Conservation (phyloP, 2,797 vertebrate species). For the Gouania willdenowi region DNA sequence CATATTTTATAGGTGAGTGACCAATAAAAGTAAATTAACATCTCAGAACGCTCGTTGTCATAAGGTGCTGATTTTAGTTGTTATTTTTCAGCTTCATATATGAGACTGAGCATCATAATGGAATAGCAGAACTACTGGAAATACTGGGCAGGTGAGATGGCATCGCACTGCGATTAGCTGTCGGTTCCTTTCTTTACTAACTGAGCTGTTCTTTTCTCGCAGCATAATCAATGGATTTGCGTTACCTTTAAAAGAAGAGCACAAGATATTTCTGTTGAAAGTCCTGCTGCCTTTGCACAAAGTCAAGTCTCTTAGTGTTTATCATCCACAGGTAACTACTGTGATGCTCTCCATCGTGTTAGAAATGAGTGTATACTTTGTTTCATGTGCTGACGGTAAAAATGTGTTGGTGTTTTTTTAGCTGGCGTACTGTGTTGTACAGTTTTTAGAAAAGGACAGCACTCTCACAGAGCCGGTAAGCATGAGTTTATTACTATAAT, state of each 20-base stretch:
- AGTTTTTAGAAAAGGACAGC: slow-evolving; percentile 98
- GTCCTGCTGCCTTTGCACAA: slow-evolving; percentile 97
- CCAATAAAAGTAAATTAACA: neutral
- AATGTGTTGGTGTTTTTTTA: slow-evolving; percentile 33
- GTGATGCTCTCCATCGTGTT: neutral
- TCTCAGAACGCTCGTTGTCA: too few species aligned
- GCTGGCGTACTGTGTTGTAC: slow-evolving; percentile 98
- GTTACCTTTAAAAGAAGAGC: slow-evolving; percentile 98
- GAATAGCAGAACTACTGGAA: slow-evolving; percentile 98
- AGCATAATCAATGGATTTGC: slow-evolving; percentile 99
- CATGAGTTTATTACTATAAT: slow-evolving; percentile 4
- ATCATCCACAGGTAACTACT: slow-evolving; percentile 90
- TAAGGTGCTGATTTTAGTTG: neutral
- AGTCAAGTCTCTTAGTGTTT: slow-evolving; percentile 98
- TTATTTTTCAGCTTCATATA: slow-evolving; percentile 90
- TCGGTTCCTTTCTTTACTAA: too few species aligned
- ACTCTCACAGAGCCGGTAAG: slow-evolving; percentile 97
- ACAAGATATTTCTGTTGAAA: slow-evolving; percentile 98
- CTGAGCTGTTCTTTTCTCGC: slow-evolving; percentile 3
- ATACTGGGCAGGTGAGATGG: slow-evolving; percentile 94
- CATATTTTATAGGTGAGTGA: slow-evolving; percentile 98
- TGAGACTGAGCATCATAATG: slow-evolving; percentile 99
- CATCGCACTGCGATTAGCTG: too few species aligned
- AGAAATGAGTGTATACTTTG: neutral
- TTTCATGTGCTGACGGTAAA: too few species aligned